Conservation (phyloP, 2,888 invertebrate species). For the Conistra vaccinii region DNA sequence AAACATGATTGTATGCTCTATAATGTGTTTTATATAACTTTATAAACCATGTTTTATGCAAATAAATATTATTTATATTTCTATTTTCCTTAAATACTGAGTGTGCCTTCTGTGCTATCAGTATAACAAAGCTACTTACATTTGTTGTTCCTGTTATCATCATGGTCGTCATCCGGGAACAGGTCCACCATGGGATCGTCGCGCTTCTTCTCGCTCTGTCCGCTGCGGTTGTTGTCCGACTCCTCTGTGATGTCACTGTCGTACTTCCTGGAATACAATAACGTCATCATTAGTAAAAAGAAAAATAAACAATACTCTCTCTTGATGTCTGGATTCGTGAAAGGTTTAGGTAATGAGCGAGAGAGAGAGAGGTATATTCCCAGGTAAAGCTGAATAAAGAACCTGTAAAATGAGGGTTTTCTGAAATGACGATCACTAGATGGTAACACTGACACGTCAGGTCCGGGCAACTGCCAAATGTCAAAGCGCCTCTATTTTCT, state of each 20-base stretch:
- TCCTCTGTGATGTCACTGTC: constrained; percentile 92
- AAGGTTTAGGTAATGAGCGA: not conserved
- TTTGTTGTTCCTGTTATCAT: constrained; percentile 96
- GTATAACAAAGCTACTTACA: constrained; percentile 77
- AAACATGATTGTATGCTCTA: no score
- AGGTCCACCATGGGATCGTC: constrained; percentile 97
- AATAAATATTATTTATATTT: no score
- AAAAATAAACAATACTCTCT: not conserved
- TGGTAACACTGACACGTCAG: no score
- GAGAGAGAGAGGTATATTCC: not conserved
- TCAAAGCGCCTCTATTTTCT: no score
- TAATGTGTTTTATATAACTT: no score
- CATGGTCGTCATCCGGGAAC: constrained; percentile 98
- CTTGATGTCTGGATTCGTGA: not conserved
- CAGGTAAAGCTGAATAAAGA: not conserved
- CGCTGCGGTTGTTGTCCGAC: constrained; percentile 88
- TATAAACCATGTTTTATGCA: no score
- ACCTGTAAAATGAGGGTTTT: no score
- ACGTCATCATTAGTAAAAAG: not conserved
- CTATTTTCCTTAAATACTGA: no score
- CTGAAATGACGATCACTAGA: no score
- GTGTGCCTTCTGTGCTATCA: no score
- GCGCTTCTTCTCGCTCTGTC: constrained; percentile 86
- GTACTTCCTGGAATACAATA: constrained; percentile 88
- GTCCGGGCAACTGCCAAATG: no score